phyloP scores from a whole-genome alignment of 2,888 invertebrate species.

The Acanthosepion lycidas region DNA sequence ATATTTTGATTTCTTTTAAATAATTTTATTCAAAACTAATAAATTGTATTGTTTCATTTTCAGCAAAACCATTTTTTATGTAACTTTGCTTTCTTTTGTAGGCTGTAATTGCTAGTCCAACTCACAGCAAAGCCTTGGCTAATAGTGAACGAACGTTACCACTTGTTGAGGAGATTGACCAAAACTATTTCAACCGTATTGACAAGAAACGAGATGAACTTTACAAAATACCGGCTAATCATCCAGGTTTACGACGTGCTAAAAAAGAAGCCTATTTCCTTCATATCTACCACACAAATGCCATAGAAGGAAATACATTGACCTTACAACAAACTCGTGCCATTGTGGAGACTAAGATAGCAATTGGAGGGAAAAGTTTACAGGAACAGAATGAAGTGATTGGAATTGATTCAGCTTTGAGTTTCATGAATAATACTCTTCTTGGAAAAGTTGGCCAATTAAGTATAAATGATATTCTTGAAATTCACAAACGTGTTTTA shows the following conservation, averaged over 20 bases:
- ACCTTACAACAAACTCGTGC: constrained; percentile 91
- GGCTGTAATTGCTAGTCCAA: constrained; percentile 88
- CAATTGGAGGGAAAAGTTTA: constrained; percentile 90
- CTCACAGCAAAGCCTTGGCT: constrained; percentile 78
- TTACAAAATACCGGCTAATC: constrained; percentile 85
- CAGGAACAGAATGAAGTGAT: constrained; percentile 97
- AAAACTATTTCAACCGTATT: constrained; percentile 83
- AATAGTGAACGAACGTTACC: constrained; percentile 90
- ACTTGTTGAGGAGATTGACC: constrained; percentile 89
- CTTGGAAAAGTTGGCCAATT: constrained; percentile 83
- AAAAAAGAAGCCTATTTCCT: constrained; percentile 95
- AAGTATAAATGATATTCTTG: constrained; percentile 88
- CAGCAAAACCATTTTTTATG: not conserved
- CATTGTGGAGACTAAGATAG: constrained; percentile 89
- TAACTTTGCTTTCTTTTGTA: not conserved
- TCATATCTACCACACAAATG: constrained; percentile 97
- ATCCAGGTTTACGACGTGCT: constrained; percentile 86
- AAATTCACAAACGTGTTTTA: constrained; percentile 92
- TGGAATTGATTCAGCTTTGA: constrained; percentile 91
- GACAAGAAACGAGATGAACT: constrained; percentile 89
- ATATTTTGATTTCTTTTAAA: too few relatives aligned
- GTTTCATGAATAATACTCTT: constrained; percentile 85
- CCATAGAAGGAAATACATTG: constrained; percentile 98
- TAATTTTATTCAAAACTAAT: too few relatives aligned
- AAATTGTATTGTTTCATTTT: not conserved